phyloP scores from a whole-genome alignment of 2,113 vertebrate genomes.

The Puntigrus tetrazona region DNA sequence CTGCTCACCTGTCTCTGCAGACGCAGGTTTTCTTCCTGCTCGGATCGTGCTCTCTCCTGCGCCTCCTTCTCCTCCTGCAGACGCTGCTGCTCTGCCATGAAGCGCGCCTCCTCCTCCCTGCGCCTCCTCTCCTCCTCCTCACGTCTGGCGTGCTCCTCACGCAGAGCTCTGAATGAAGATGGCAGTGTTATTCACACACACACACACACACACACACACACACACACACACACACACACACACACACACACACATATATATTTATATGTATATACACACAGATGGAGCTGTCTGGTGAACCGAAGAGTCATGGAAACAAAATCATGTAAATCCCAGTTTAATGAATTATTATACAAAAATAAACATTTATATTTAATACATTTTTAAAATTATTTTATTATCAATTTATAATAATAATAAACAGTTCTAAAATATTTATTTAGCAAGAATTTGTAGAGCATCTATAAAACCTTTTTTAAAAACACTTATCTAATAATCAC shows the following conservation, averaged over 20 bases:
- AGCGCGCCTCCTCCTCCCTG: slow-evolving; percentile 79
- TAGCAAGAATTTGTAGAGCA: not conserved
- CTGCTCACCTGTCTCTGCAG: slow-evolving; percentile 87
- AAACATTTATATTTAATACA: not conserved
- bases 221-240: no score
- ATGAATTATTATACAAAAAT: not conserved
- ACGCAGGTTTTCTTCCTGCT: slow-evolving; percentile 84
- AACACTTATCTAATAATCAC: not conserved
- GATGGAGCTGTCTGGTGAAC: not conserved
- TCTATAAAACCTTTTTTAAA: not conserved
- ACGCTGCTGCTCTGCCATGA: slow-evolving; percentile 75
- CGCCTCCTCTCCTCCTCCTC: slow-evolving; percentile 82
- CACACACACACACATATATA: no score
- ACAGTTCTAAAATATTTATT: not conserved
- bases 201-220: no score
- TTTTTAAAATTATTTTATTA: not conserved
- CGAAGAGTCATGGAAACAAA: not conserved
- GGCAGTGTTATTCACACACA: no score
- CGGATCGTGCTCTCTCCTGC: slow-evolving; percentile 73
- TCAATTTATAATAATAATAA: not conserved
- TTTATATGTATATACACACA: no score
- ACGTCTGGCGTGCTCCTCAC: slow-evolving; percentile 81
- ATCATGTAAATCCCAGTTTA: not conserved
- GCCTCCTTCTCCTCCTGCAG: slow-evolving; percentile 74
- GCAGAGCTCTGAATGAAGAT: slow-evolving; percentile 71